These are phyloP conservation scores for Pangasius krempfi DNA, from an alignment of 2,797 vertebrate species.

Conservation along the genomic window DNA sequence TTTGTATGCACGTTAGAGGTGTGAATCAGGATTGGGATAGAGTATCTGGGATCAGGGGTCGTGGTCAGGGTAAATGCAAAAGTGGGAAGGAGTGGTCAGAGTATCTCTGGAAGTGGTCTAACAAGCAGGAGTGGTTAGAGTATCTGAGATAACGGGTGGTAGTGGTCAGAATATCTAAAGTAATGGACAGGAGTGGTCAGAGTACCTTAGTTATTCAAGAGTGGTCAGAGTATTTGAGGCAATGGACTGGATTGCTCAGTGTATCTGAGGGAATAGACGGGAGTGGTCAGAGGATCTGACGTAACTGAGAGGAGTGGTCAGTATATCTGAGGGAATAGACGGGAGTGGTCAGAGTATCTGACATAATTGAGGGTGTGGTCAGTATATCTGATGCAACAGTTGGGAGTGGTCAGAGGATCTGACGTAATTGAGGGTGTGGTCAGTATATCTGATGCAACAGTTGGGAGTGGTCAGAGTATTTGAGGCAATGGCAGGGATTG, in stretches of 20 bases:
- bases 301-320: neutral
- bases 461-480: neutral
- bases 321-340: neutral
- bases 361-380: neutral
- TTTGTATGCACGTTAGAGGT: no score
- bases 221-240: neutral
- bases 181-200: neutral
- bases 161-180: neutral
- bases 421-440: no score
- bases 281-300: neutral
- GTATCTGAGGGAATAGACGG: neutral
- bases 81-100: neutral
- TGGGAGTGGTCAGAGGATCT: neutral
- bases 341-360: neutral
- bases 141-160: neutral
- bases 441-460: neutral
- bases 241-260: neutral
- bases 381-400: neutral
- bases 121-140: neutral
- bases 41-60: neutral
- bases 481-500: neutral
- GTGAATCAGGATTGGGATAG: neutral
- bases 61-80: neutral
- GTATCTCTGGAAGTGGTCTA: neutral
- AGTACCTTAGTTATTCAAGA: neutral